Conservation (phyloP, 2,888 invertebrate species). For the Fabriciana adippe region DNA sequence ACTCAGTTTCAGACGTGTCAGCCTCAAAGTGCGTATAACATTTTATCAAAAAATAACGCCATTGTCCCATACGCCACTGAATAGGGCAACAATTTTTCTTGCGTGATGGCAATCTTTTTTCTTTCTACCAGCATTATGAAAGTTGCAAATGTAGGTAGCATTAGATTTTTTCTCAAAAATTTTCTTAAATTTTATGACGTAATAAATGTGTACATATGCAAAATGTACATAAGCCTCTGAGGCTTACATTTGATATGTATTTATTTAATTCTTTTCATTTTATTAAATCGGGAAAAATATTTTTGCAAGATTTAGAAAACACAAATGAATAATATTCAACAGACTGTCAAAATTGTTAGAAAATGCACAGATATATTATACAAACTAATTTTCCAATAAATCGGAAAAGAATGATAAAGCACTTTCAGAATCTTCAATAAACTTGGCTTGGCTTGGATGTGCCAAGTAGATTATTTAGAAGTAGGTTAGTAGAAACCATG, state of each 20-base stretch:
- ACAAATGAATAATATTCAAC: no score
- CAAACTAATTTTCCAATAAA: no score
- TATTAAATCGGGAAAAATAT: no score
- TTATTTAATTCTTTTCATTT: no score
- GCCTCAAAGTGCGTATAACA: not conserved
- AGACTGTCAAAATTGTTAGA: no score
- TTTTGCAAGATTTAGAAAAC: no score
- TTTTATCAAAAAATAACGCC: conserved; percentile 8
- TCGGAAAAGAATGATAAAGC: no score
- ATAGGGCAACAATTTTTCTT: conserved; percentile 13
- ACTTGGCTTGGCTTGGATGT: no score
- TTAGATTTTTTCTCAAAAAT: not conserved
- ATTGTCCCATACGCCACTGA: conserved; percentile 2
- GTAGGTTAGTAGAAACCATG: no score
- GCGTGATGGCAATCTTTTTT: conserved; percentile 9
- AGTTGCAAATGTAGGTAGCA: not conserved
- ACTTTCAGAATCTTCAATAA: no score
- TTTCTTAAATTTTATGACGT: not conserved
- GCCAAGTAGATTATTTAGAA: no score
- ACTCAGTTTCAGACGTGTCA: not conserved
- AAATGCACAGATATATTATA: no score
- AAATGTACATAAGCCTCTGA: not conserved
- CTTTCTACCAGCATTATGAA: not conserved
- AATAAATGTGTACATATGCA: not conserved
- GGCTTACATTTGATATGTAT: not conserved